A percentile compares a stretch with the other conserved stretches of the same genome.
Evolutionary conservation across 1,140 invertebrate species (phyloP).

Genomic region (Aphelenchoides fujianensis): DNA sequence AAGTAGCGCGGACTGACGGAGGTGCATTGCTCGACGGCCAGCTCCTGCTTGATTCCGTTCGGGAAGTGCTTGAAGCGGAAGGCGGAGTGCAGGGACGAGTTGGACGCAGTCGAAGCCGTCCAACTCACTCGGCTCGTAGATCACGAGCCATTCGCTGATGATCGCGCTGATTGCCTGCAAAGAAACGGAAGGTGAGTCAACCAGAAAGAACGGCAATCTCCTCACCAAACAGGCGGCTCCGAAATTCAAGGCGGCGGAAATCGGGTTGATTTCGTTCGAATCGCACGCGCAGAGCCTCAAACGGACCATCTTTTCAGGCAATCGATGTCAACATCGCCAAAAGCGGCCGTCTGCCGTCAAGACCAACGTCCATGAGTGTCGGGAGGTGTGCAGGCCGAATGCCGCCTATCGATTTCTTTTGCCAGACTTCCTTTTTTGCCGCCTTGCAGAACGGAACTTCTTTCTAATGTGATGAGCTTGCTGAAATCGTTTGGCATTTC

Average conservation of each 20-base stretch:
- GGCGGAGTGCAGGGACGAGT: background rate
- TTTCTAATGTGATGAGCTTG: no score
- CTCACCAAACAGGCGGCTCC: slow-evolving; percentile 10
- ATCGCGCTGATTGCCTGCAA: background rate
- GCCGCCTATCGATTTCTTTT: no score
- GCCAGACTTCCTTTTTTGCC: no score
- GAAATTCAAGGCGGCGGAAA: slow-evolving; percentile 3
- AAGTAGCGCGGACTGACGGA: background rate
- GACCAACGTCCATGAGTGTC: no score
- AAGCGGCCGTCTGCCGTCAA: no score
- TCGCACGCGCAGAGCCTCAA: background rate
- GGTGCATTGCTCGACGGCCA: background rate
- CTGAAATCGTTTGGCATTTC: no score
- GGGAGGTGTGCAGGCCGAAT: no score
- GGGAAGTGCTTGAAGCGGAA: slow-evolving; percentile 8
- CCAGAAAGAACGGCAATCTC: background rate
- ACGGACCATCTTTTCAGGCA: background rate
- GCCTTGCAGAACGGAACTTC: no score
- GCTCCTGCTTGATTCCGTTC: background rate
- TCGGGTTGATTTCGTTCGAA: background rate
- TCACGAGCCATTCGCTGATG: background rate
- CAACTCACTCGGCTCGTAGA: background rate
- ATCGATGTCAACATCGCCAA: no score
- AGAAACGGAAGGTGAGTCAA: no score
- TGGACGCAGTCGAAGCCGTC: background rate